A percentile compares a stretch with the other conserved stretches of the same genome.
Evolutionary conservation across 2,888 invertebrate species (phyloP).

Genomic region (Pachydiplax longipennis): DNA sequence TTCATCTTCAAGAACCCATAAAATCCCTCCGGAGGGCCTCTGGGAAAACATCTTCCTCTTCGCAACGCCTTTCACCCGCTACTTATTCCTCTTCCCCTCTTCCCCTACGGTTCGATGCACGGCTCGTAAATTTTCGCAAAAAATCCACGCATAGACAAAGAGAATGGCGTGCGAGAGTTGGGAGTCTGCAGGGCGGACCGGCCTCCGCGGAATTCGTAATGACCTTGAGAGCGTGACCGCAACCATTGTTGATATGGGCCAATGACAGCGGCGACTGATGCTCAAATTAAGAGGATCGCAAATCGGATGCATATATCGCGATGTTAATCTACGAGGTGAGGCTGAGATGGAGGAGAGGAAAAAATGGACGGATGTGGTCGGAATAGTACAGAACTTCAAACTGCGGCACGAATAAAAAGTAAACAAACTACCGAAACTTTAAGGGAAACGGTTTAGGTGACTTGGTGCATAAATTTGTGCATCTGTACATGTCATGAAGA

Average conservation of each 20-base stretch:
- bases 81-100: neutral
- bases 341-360: neutral
- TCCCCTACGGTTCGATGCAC: neutral
- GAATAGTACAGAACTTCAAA: no score
- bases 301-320: neutral
- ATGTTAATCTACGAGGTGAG: neutral
- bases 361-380: no score
- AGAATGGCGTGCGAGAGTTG: neutral
- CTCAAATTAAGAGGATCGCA: neutral
- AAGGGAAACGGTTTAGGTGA: no score
- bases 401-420: no score
- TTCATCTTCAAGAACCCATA: no score
- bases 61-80: neutral
- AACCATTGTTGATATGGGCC: neutral
- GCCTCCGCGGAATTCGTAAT: neutral
- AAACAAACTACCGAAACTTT: no score
- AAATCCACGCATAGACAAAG: neutral
- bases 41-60: neutral
- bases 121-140: neutral
- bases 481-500: no score
- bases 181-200: neutral
- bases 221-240: neutral
- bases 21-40: no score
- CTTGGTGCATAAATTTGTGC: no score
- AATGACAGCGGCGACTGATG: neutral